Base-by-base conservation (phyloP, 2,797 vertebrate species). In the Picus viridis region DNA sequence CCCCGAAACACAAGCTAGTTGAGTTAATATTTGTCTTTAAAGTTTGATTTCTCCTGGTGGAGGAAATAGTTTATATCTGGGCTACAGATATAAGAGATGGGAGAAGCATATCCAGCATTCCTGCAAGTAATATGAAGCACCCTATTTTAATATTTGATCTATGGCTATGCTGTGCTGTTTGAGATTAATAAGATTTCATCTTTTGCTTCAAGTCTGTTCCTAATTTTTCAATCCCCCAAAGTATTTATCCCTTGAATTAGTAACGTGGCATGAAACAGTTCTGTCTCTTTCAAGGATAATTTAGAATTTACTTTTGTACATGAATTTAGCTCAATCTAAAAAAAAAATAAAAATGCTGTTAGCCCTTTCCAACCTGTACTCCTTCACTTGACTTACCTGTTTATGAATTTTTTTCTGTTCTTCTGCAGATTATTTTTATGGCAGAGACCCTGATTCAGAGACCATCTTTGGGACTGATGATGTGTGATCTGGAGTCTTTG, bases 11-110 rank as follows among this genome's bases (percentile, higher is more conserved):
- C 32, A 19, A 69, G 41, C 36, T 75, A 83, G 47, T 57, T 90
- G 49, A 73, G 27, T 83, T 94, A 77, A 64, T 85, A 64, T 72
- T 93, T 92, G 87, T 43, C 67, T 89, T 85, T 69, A 67, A 85
- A 77, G 29, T 88, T 92, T 70, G 27, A 12, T 75, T 90, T 94
- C 34, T 89, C 4, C 49, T 89, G 89, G 57, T 24, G 87, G 73
- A 74, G 27, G 29, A 26, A 89, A 77, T 56, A 81, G 43, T 89
- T 93, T 74, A n/a, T 45, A 43, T 84, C 64, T 61, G 57, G 47
- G n/a, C 75, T 92, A 57, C 64, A 73, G 41, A 45, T 32, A 34
- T 73, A 32, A 65, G 43, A 91, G 67, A 65, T n/a, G 54, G 43
- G 58, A 87, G 47, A 82, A 90, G 49, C 29, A 26, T 85, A 36